Conservation (phyloP, 1,140 invertebrate species). For the Vanessa atalanta region DNA sequence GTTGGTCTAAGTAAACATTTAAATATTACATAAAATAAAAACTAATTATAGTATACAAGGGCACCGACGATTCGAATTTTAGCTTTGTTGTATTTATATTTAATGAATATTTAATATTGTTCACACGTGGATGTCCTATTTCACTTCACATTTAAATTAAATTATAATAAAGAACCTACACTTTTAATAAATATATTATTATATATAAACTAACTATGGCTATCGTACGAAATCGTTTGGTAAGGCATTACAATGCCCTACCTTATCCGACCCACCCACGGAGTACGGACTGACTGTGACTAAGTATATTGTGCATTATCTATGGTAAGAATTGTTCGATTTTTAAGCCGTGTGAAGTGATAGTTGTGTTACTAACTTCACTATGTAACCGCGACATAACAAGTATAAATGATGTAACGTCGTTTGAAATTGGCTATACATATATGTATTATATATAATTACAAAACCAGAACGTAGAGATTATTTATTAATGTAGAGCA, state of each 20-base stretch:
- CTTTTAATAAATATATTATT: slow-evolving; percentile 24
- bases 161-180: slow-evolving; percentile 12
- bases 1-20: slow-evolving; percentile 52
- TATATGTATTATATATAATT: too few relatives aligned
- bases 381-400: slow-evolving; percentile 12
- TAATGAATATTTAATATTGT: neutral
- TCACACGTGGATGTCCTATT: slow-evolving; percentile 24
- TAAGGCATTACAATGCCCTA: slow-evolving; percentile 39
- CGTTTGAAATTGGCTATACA: neutral
- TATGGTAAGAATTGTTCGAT: slow-evolving; percentile 39
- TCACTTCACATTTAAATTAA: slow-evolving; percentile 46
- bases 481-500: too few relatives aligned
- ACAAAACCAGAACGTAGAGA: too few relatives aligned
- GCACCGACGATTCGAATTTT: slow-evolving; percentile 42
- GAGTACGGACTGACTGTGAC: slow-evolving; percentile 35
- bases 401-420: neutral
- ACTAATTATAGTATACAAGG: slow-evolving; percentile 60
- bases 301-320: slow-evolving; percentile 35
- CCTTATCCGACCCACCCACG: slow-evolving; percentile 36
- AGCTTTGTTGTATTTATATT: slow-evolving; percentile 15
- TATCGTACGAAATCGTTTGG: slow-evolving; percentile 39
- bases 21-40: slow-evolving; percentile 49
- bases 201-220: slow-evolving; percentile 33
- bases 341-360: slow-evolving; percentile 24
- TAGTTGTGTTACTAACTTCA: slow-evolving; percentile 16